Evolutionary conservation across 2,888 invertebrate species (phyloP), one percentile per base, ranked within the genome.

Genomic region (Lasius platythorax): DNA sequence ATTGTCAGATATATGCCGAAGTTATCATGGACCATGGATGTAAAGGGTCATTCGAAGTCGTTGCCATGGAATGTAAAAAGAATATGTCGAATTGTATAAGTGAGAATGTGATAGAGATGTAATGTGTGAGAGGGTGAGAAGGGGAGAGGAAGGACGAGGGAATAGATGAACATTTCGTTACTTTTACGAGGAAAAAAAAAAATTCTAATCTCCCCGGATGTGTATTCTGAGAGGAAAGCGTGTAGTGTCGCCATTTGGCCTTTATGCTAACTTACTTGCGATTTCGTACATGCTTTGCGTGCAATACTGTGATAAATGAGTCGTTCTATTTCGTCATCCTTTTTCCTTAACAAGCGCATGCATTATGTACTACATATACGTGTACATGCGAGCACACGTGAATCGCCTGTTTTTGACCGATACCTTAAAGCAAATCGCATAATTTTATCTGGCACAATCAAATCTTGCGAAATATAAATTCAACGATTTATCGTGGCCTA

Each of bases 231-330:
- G 78, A 81, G 66, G 64, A 70, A 46, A 90, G 90, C 88, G 88
- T 88, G 91, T 91, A 91, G 91, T 89, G 90, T 93, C 92, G 93
- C 91, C 92, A 90, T 93, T 94, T 93, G 92, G 91, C 90, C 93
- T 92, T 93, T 92, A 92, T 92, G 93, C 93, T 93, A 91, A 93
- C 93, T 92, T 94, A 93, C 92, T 92, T 93, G 93, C 93, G 92
- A 94, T 92, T 94, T 90, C 91, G 91, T 93, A 93, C 87, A 92
- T 91, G 93, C 92, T 94, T 94, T 93, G 93, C 92, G 91, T 92
- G 92, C 92, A 90, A 92, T 93, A 93, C 93, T 94, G 94, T 94
- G 94, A 94, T 94, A 93, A 93, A 93, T 94, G 94, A 91, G 92
- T 94, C 92, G 93, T 92, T 94, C 93, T 93, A 91, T 91, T 91